Evolutionary conservation across 1,140 invertebrate genomes (phyloP), one percentile per base, ranked within the genome.

Genomic region (Battus philenor): DNA sequence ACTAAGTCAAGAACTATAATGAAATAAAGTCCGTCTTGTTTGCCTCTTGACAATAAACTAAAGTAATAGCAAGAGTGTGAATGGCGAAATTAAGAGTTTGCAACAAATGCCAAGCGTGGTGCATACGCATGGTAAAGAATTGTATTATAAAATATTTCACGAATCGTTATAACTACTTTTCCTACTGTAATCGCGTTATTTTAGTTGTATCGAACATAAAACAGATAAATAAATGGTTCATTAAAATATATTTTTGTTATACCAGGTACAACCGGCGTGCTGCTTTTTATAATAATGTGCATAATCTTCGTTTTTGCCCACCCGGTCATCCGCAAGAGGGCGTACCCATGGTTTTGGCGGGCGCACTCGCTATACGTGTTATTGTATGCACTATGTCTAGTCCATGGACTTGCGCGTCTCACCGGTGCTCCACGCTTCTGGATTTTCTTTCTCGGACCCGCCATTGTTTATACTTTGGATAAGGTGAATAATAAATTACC

Each of bases 281-380:
- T 97, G 1, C 86, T 99, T 0, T 98, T 98, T 65, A 88, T 97
- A 24, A 91, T 98, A 11, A 97, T 99, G 91, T 94, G 93, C 61
- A 94, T 98, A 29, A 98, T 99, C 44, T 99, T 98, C 71, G 93
- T 98, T 0, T 99, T 99, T 76, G 97, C 98, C 0, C 97, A 98
- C 79, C 96, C 97, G 0, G 93, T 91, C 1, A 96, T 99, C 16
- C 88, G 98, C 1, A 95, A 97, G 68, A 93, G 95, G 61, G 97
- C 97, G 0, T 98, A 98, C 79, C 95, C 95, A 44, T 98, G 96
- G 82, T 99, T 99, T 85, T 99, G 98, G 96, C 91, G 93, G 8
- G 95, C 98, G n/a, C 98, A 99, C 76, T 94, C 95, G 11, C 89
- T 99, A 0, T 98, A 99, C 66, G 91, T 98, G 16, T 73, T 94